These are phyloP conservation scores for Peucedramus taeniatus DNA, from an alignment of 2,113 vertebrate species.

Conservation along the genomic window DNA sequence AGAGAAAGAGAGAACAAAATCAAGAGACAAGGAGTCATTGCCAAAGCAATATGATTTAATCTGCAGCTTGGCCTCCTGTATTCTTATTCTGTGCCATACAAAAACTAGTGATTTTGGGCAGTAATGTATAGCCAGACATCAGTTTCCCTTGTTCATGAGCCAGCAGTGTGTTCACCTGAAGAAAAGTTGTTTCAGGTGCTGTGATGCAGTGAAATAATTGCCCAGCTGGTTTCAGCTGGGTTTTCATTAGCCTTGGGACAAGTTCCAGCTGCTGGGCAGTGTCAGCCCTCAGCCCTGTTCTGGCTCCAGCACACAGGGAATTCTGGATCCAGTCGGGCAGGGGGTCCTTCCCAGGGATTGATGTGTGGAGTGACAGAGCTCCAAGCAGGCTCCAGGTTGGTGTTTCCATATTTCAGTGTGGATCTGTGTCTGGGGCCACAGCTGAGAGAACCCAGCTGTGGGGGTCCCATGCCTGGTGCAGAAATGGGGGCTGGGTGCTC, in stretches of 20 bases:
- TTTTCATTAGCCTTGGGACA: fast-evolving
- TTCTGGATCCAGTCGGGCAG: neutral
- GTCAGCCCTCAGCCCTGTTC: neutral
- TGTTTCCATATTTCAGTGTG: neutral
- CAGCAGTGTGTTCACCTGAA: neutral
- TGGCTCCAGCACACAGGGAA: fast-evolving
- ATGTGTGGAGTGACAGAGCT: neutral
- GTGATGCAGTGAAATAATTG: neutral
- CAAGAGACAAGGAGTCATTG: neutral
- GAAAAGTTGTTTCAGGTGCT: neutral
- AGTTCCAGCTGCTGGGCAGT: neutral
- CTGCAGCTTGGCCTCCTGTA: neutral
- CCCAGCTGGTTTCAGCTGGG: neutral
- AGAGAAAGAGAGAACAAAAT: neutral
- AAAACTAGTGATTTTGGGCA: neutral
- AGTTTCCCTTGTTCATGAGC: neutral
- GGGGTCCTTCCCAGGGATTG: neutral
- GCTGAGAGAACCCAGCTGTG: fast-evolving
- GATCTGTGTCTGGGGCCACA: neutral
- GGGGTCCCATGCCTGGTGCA: neutral
- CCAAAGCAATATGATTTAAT: neutral
- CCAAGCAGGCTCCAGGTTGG: neutral
- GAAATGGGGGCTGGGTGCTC: neutral
- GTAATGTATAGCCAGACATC: neutral
- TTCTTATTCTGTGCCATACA: neutral